Conservation (phyloP, 2,797 vertebrate species). For the Cyprinella venusta region DNA sequence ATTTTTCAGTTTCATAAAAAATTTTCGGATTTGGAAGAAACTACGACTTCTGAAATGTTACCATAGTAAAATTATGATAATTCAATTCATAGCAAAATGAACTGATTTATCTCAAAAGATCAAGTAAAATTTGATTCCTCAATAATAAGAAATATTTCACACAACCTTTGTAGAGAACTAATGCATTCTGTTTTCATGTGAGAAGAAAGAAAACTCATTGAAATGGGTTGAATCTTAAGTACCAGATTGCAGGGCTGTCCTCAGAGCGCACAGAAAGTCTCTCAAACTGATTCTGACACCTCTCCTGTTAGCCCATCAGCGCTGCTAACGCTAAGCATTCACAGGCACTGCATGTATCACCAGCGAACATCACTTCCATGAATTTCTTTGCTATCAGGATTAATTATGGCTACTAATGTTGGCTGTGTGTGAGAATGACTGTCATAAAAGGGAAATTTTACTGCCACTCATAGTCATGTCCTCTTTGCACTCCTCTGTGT, state of each 20-base stretch:
- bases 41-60: background rate
- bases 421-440: slow-evolving; percentile 77
- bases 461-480: slow-evolving; percentile 81
- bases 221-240: slow-evolving; percentile 38
- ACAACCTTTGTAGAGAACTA: background rate
- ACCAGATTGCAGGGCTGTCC: slow-evolving; percentile 60
- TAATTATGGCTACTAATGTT: slow-evolving; percentile 85
- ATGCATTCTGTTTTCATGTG: background rate
- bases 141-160: no score
- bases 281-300: slow-evolving; percentile 77
- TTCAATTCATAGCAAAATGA: background rate
- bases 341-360: slow-evolving; percentile 84
- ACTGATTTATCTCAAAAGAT: background rate
- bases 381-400: slow-evolving; percentile 81
- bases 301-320: slow-evolving; percentile 80
- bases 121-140: background rate
- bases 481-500: slow-evolving; percentile 82
- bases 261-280: slow-evolving; percentile 56
- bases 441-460: slow-evolving; percentile 74
- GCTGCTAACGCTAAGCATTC: slow-evolving; percentile 84
- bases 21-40: background rate
- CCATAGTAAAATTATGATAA: no score
- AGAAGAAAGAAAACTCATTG: background rate
- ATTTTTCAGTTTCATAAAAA: background rate
- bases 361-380: slow-evolving; percentile 81